A percentile compares a stretch with the other conserved stretches of the same genome.
phyloP scores from a whole-genome alignment of 2,888 invertebrate genomes.

The Phanerotoma sp. region DNA sequence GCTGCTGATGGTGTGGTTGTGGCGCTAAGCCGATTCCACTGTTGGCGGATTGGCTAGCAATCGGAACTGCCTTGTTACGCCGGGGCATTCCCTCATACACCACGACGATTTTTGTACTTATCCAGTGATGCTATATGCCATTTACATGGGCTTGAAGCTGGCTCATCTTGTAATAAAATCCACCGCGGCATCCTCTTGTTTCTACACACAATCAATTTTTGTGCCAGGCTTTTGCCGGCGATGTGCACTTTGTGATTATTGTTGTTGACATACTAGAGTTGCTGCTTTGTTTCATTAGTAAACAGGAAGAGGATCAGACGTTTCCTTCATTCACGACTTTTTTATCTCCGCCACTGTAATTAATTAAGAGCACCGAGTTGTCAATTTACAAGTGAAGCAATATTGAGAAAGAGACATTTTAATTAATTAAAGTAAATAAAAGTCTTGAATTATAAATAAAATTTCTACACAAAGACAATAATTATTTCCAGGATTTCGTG shows the following conservation, averaged over 20 bases:
- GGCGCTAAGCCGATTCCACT: slow-evolving; percentile 29
- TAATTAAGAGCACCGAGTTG: too few species aligned
- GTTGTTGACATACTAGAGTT: not conserved
- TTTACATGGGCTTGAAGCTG: slow-evolving; percentile 46
- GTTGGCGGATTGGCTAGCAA: slow-evolving; percentile 33
- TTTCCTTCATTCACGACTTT: too few species aligned
- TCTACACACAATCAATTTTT: slow-evolving; percentile 7
- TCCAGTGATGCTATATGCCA: slow-evolving; percentile 28
- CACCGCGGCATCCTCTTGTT: slow-evolving; percentile 41
- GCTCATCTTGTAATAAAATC: slow-evolving; percentile 45
- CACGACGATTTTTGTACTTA: slow-evolving; percentile 31
- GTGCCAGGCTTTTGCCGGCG: slow-evolving; percentile 20
- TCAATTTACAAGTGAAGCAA: too few species aligned
- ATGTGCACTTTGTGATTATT: not conserved
- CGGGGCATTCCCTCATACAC: slow-evolving; percentile 45
- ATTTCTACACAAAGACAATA: too few species aligned
- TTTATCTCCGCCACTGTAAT: too few species aligned
- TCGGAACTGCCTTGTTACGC: slow-evolving; percentile 39
- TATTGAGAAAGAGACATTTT: too few species aligned
- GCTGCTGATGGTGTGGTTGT: slow-evolving; percentile 26
- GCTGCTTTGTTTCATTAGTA: not conserved
- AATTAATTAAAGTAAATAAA: too few species aligned
- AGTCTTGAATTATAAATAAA: too few species aligned
- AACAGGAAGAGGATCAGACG: too few species aligned
- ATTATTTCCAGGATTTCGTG: too few species aligned